These are phyloP conservation scores for Liodrosophila aerea DNA, from an alignment of 2,888 invertebrate genomes.

Conservation along the genomic window DNA sequence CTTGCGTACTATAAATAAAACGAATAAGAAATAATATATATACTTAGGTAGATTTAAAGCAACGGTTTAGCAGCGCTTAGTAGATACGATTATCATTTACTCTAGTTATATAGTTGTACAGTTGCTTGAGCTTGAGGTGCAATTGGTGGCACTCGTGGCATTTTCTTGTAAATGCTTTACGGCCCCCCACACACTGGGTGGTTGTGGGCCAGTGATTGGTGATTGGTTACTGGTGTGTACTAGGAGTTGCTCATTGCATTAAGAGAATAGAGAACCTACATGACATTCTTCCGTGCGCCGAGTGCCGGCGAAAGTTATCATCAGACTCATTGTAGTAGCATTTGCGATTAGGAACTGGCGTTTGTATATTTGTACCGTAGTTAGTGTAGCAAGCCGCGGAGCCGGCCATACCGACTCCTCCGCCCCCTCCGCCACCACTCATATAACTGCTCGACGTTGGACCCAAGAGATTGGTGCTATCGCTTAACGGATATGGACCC, in stretches of 20 bases:
- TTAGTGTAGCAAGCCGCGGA: constrained; percentile 81
- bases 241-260: constrained; percentile 25
- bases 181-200: constrained; percentile 29
- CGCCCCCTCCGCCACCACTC: constrained; percentile 60
- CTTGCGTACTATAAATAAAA: constrained; percentile 68
- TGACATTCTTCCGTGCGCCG: constrained; percentile 83
- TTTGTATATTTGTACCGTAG: constrained; percentile 82
- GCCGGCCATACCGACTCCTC: constrained; percentile 41
- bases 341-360: constrained; percentile 82
- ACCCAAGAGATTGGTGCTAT: constrained; percentile 83
- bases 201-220: constrained; percentile 34
- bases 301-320: constrained; percentile 82
- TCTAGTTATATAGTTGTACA: too few relatives aligned
- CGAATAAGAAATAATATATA: constrained; percentile 19
- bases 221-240: background rate
- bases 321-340: constrained; percentile 82
- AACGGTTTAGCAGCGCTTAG: constrained; percentile 36
- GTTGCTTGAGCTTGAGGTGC: constrained; percentile 50
- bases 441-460: constrained; percentile 79
- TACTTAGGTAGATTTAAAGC: constrained; percentile 29
- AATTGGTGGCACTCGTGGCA: constrained; percentile 52
- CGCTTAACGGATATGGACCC: constrained; percentile 83
- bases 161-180: constrained; percentile 71
- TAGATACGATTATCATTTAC: constrained; percentile 23
- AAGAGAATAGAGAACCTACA: too few relatives aligned